These are phyloP conservation scores for Eupsilia transversa DNA, from an alignment of 2,888 invertebrate species.

Conservation along the genomic window DNA sequence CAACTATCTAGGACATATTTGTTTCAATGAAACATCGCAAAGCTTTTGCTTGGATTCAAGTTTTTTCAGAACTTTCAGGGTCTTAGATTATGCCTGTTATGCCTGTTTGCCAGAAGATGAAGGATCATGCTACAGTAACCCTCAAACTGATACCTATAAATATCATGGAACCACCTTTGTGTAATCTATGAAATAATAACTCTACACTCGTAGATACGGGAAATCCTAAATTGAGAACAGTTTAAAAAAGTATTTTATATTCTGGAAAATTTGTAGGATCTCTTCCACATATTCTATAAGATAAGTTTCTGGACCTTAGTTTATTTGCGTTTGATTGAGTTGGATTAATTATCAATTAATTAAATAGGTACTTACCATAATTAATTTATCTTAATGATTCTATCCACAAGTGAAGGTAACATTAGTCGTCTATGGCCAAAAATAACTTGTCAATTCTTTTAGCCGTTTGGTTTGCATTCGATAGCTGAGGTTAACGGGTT, in stretches of 20 bases:
- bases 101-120: neutral
- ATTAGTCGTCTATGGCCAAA: conserved; percentile 6
- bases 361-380: neutral
- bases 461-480: conserved; percentile 25
- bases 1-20: conserved; percentile 2
- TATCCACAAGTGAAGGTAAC: neutral
- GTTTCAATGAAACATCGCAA: neutral
- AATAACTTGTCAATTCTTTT: conserved; percentile 27
- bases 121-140: neutral
- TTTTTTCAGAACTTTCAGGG: neutral
- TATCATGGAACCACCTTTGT: neutral
- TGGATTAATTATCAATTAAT: neutral
- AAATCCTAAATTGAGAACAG: neutral
- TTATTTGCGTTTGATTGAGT: neutral
- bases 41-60: conserved; percentile 9
- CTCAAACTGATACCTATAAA: neutral
- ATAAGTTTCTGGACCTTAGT: neutral
- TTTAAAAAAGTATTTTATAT: neutral
- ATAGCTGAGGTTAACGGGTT: conserved; percentile 60
- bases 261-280: neutral
- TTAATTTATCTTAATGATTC: neutral
- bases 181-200: neutral
- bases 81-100: neutral
- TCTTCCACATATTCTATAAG: neutral
- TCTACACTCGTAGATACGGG: neutral